Conservation (phyloP, 2,888 invertebrate genomes). For the Conistra vaccinii region DNA sequence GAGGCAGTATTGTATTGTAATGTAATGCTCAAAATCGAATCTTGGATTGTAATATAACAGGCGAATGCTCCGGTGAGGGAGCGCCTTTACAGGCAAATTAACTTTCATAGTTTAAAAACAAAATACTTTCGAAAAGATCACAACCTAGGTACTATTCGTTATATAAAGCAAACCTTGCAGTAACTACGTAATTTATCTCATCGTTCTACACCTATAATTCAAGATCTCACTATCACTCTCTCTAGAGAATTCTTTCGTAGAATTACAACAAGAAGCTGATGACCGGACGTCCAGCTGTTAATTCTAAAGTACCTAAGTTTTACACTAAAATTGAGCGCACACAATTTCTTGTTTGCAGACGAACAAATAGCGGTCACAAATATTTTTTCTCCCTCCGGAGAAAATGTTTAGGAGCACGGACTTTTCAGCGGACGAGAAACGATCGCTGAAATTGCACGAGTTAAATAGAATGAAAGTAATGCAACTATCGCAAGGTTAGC, state of each 20-base stretch:
- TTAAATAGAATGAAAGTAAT: not conserved
- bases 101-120: not conserved
- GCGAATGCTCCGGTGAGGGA: too few species aligned
- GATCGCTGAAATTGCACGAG: not conserved
- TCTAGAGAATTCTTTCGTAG: not conserved
- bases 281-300: constrained; percentile 17
- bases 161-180: not conserved
- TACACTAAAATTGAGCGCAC: constrained; percentile 33
- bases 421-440: not conserved
- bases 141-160: not conserved
- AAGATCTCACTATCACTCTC: not conserved
- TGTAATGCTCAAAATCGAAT: too few species aligned
- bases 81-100: not conserved
- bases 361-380: constrained; percentile 39
- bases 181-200: not conserved
- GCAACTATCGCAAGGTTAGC: not conserved
- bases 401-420: constrained; percentile 1
- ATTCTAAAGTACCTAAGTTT: constrained; percentile 30
- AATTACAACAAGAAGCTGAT: constrained; percentile 28
- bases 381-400: not conserved
- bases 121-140: too few species aligned
- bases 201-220: not conserved
- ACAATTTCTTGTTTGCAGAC: constrained; percentile 30
- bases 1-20: too few species aligned
- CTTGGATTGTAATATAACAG: too few species aligned